phyloP scores from a whole-genome alignment of 2,113 vertebrate genomes.

The Cinclus mexicanus region DNA sequence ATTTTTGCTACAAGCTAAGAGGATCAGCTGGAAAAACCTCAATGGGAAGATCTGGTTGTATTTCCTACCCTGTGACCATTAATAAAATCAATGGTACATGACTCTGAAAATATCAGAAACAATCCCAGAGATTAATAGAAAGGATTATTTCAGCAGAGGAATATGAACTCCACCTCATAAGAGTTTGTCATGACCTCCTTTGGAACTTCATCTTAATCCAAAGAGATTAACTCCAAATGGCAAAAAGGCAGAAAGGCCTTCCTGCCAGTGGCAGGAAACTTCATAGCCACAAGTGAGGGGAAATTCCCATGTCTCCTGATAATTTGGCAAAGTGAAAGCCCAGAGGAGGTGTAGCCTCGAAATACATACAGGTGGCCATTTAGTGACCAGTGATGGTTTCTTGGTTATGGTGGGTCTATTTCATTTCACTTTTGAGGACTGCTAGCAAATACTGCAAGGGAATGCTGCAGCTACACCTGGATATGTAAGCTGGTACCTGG shows the following conservation, averaged over 20 bases:
- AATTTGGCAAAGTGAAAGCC: neutral
- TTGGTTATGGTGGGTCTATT: neutral
- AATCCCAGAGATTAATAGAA: neutral
- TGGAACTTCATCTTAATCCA: neutral
- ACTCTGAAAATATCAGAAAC: neutral
- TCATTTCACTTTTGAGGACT: neutral
- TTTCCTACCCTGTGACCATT: neutral
- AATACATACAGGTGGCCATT: neutral
- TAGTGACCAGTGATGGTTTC: neutral
- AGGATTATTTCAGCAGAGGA: neutral
- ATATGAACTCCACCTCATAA: neutral
- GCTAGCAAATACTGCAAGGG: neutral
- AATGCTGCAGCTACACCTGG: neutral
- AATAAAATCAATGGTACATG: accelerated
- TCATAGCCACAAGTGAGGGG: neutral
- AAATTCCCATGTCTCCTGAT: neutral
- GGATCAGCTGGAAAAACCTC: neutral
- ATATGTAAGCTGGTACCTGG: neutral
- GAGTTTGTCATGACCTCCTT: neutral
- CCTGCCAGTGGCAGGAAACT: neutral
- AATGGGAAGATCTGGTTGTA: neutral
- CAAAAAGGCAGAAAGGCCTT: neutral
- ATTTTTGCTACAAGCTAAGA: neutral
- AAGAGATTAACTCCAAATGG: neutral
- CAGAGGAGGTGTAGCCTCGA: neutral